Evolutionary conservation across 1,140 invertebrate species (phyloP).

Genomic region (Drosophila parabipectinata): DNA sequence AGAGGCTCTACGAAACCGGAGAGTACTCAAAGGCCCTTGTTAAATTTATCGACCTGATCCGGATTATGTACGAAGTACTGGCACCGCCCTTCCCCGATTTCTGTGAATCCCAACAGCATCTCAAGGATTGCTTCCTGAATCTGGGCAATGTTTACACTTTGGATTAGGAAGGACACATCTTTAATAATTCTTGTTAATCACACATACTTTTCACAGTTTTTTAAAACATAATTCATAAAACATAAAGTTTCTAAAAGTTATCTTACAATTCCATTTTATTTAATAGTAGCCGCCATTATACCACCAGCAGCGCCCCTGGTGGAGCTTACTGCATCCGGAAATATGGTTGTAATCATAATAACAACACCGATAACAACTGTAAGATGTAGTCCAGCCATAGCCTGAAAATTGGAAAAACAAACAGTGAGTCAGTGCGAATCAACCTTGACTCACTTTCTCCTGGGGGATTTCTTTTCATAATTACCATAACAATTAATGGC

Average conservation of each 20-base stretch:
- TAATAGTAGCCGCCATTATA: not conserved
- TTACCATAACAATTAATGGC: slow-evolving; percentile 31
- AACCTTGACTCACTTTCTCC: not conserved
- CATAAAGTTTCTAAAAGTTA: not conserved
- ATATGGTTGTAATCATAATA: slow-evolving; percentile 33
- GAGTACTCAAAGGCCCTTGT: slow-evolving; percentile 87
- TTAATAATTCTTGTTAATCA: not conserved
- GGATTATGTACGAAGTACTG: slow-evolving; percentile 89
- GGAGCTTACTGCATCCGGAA: slow-evolving; percentile 57
- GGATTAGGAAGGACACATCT: slow-evolving; percentile 28
- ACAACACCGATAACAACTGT: slow-evolving; percentile 68
- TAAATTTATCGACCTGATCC: slow-evolving; percentile 89
- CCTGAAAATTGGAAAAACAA: slow-evolving; percentile 27
- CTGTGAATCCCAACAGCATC: slow-evolving; percentile 92
- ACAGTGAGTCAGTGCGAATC: not conserved
- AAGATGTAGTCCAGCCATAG: not conserved
- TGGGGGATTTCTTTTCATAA: not conserved
- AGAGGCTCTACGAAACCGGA: slow-evolving; percentile 87
- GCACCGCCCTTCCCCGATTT: slow-evolving; percentile 92
- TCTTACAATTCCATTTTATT: not conserved
- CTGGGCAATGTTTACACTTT: slow-evolving; percentile 86
- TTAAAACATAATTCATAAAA: not conserved
- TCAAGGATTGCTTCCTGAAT: slow-evolving; percentile 89
- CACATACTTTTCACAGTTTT: not conserved
- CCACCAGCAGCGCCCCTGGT: slow-evolving; percentile 39